Base-by-base conservation (phyloP, 2,797 vertebrate species). In the Meda fulgida region DNA sequence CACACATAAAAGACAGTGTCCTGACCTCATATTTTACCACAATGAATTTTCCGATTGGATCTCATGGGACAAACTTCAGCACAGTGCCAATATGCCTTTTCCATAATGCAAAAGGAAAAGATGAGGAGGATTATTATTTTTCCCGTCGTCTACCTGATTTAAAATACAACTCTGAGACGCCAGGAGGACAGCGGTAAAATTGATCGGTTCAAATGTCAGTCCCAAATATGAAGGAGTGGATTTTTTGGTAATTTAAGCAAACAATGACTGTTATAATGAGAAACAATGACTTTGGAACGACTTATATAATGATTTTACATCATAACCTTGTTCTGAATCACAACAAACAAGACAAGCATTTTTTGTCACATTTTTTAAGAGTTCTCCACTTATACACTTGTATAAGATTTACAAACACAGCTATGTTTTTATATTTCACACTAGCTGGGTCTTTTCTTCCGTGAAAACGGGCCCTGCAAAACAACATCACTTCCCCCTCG, bases 401-500 rank as follows among this genome's bases (percentile, higher is more conserved):
- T 16, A 23, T 14, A 38, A 77, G n/a, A 67, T 77, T 76, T 71
- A 78, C 67, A 72, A 72, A 83, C 63, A 51, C 63, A 78, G 29
- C 53, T 83, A 65, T 51, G 58, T 75, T 60, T 81, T 75, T 85
- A 78, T 53, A 29, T 83, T 88, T 85, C 88, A 87, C 84, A 90
- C 89, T 87, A 66, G 92, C 91, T 94, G 91, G 84, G 82, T 90
- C 9, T 88, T 89, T 91, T 91, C 89, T 91, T 91, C 87, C 80
- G 84, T 8, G 89, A 86, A 88, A 88, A 88, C 83, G 86, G 92
- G 78, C 88, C 36, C n/a, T 78, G 85, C 84, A 40, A 89, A 88
- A 90, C 91, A 85, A 88, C 87, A 86, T 72, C 88, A 85, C 90
- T 83, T 80, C 89, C 93, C 89, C 90, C 85, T 93, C 93, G 93